Percentiles rank a stretch among this genome's conserved stretches.
phyloP scores from a whole-genome alignment of 2,888 invertebrate genomes.

The Altica lythri region DNA sequence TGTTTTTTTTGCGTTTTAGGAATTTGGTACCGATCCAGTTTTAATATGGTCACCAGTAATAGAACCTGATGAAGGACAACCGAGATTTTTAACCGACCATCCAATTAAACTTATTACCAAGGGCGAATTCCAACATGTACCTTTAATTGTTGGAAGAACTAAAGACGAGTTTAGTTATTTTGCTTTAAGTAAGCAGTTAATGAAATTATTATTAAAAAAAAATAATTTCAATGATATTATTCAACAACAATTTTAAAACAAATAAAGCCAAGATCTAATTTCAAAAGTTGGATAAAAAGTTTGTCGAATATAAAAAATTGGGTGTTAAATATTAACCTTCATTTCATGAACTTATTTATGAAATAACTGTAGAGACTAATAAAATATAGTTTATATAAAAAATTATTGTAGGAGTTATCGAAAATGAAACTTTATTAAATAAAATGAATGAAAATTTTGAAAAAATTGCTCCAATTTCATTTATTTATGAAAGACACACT shows the following conservation, averaged over 20 bases:
- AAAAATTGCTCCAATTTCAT: constrained; percentile 67
- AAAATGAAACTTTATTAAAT: constrained; percentile 61
- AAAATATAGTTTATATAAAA: no score
- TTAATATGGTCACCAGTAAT: constrained; percentile 67
- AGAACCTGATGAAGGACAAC: constrained; percentile 69
- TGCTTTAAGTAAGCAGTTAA: constrained; percentile 67
- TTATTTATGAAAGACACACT: constrained; percentile 63
- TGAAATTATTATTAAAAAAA: no score
- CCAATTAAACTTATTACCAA: constrained; percentile 62
- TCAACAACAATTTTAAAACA: no score
- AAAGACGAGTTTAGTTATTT: constrained; percentile 69
- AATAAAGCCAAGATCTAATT: no score
- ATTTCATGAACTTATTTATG: no score
- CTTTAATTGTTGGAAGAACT: constrained; percentile 69
- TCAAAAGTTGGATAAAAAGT: no score
- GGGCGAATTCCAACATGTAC: constrained; percentile 66
- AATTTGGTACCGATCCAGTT: constrained; percentile 62
- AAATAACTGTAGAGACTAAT: no score
- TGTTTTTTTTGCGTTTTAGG: constrained; percentile 50
- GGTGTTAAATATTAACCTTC: no score
- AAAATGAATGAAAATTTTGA: constrained; percentile 67
- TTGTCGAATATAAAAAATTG: no score
- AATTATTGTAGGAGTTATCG: constrained; percentile 61
- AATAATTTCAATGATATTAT: no score
- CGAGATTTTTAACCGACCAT: constrained; percentile 67